A percentile compares a stretch with the other conserved stretches of the same genome.
Evolutionary conservation across 2,888 invertebrate genomes (phyloP).

Genomic region (Scelioninae gen. 1): DNA sequence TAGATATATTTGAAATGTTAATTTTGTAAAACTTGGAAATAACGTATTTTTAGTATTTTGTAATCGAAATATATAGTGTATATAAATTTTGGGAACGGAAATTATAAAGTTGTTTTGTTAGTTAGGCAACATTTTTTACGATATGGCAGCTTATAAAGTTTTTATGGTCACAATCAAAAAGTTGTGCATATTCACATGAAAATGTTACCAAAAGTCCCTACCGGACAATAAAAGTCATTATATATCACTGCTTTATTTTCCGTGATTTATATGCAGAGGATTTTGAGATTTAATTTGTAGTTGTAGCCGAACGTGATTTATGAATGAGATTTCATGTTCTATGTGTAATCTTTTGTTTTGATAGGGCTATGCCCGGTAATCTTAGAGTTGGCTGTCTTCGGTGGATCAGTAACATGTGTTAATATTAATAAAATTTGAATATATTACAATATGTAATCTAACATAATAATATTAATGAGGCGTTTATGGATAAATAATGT

Average conservation of each 20-base stretch:
- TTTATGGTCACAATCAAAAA: constrained; percentile 38
- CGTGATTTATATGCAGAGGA: constrained; percentile 34
- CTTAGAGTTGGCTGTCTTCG: neutral
- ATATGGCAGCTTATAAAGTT: constrained; percentile 1
- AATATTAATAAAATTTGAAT: too few species aligned
- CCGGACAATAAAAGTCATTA: constrained; percentile 46
- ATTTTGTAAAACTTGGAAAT: too few species aligned
- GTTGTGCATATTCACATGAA: constrained; percentile 44
- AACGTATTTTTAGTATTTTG: too few species aligned
- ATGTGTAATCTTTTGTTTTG: constrained; percentile 16
- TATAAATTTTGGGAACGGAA: neutral
- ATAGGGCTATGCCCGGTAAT: neutral
- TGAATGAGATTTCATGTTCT: constrained; percentile 1
- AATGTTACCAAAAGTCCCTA: constrained; percentile 30
- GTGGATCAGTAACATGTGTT: too few species aligned
- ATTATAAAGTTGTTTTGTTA: neutral
- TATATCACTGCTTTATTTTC: constrained; percentile 47
- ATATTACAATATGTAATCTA: too few species aligned
- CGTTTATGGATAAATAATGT: too few species aligned
- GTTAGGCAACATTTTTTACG: neutral
- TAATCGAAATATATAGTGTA: too few species aligned
- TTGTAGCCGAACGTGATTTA: constrained; percentile 26
- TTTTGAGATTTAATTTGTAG: constrained; percentile 45
- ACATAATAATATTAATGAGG: too few species aligned
- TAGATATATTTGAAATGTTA: too few species aligned